A percentile compares a stretch with the other conserved stretches of the same genome.
Conservation (phyloP, 2,888 invertebrate genomes). For the Euplexia lucipara region DNA sequence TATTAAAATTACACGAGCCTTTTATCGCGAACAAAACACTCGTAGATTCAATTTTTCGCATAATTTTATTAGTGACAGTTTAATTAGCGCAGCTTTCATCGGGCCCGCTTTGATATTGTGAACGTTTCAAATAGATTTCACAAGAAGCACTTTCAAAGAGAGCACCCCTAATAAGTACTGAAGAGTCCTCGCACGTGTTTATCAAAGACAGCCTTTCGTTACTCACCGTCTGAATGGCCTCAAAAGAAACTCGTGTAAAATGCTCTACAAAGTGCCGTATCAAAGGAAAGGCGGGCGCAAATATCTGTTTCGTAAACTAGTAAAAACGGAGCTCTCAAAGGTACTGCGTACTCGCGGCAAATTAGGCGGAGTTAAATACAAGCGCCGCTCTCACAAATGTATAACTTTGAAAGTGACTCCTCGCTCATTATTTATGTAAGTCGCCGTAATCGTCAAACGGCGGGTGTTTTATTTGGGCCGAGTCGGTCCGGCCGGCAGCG, state of each 20-base stretch:
- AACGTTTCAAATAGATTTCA: constrained; percentile 91
- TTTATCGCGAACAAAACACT: constrained; percentile 79
- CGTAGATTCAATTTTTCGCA: constrained; percentile 86
- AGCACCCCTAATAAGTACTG: constrained; percentile 91
- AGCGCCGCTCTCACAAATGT: constrained; percentile 87
- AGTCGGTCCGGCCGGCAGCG: constrained; percentile 71
- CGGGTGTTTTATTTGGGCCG: constrained; percentile 80
- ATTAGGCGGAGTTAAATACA: constrained; percentile 91
- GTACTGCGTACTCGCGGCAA: constrained; percentile 90
- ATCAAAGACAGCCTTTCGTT: constrained; percentile 91
- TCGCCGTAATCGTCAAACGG: constrained; percentile 86
- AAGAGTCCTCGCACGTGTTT: constrained; percentile 91
- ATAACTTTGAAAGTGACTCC: constrained; percentile 88
- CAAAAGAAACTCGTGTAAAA: constrained; percentile 91
- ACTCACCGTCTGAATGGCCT: constrained; percentile 91
- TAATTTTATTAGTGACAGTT: constrained; percentile 91
- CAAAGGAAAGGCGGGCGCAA: constrained; percentile 91
- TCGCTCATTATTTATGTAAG: constrained; percentile 89
- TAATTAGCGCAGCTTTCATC: constrained; percentile 90
- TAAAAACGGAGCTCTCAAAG: constrained; percentile 91
- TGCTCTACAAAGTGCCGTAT: constrained; percentile 91
- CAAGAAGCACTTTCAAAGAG: constrained; percentile 90
- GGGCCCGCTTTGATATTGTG: constrained; percentile 89
- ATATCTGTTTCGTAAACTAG: constrained; percentile 91
- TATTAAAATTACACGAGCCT: constrained; percentile 73